Evolutionary conservation across 2,888 invertebrate species (phyloP).

Genomic region (Aspidiotus destructor): DNA sequence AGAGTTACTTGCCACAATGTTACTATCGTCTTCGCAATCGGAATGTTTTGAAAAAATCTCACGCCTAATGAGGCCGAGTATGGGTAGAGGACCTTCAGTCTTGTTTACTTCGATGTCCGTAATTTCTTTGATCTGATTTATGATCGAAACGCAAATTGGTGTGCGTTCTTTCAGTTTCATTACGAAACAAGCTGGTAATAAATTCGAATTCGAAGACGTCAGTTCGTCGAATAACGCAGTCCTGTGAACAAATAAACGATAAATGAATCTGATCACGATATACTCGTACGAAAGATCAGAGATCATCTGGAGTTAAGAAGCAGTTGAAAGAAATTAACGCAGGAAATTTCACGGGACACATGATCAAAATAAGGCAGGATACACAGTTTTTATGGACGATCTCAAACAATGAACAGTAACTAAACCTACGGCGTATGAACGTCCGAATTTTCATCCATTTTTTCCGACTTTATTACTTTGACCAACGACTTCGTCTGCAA

Average conservation of each 20-base stretch:
- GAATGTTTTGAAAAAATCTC: conserved; percentile 18
- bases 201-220: conserved; percentile 73
- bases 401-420: no score
- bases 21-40: conserved; percentile 13
- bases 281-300: no score
- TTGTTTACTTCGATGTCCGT: conserved; percentile 49
- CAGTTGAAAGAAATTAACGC: no score
- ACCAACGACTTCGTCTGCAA: conserved; percentile 47
- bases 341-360: no score
- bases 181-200: conserved; percentile 83
- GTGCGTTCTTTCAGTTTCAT: conserved; percentile 71
- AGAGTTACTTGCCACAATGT: conserved; percentile 11
- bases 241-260: conserved; percentile 19
- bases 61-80: conserved; percentile 20
- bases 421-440: conserved; percentile 14
- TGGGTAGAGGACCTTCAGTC: conserved; percentile 20
- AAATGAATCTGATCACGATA: no score
- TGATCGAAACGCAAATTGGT: conserved; percentile 57
- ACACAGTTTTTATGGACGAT: not conserved
- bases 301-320: no score
- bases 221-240: conserved; percentile 67
- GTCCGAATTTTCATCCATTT: conserved; percentile 21
- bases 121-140: conserved; percentile 52
- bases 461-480: conserved; percentile 22
- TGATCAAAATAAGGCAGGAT: not conserved